A percentile compares a stretch with the other conserved stretches of the same genome.
Conservation (phyloP, 1,140 invertebrate genomes). For the Teleopsis dalmanni region DNA sequence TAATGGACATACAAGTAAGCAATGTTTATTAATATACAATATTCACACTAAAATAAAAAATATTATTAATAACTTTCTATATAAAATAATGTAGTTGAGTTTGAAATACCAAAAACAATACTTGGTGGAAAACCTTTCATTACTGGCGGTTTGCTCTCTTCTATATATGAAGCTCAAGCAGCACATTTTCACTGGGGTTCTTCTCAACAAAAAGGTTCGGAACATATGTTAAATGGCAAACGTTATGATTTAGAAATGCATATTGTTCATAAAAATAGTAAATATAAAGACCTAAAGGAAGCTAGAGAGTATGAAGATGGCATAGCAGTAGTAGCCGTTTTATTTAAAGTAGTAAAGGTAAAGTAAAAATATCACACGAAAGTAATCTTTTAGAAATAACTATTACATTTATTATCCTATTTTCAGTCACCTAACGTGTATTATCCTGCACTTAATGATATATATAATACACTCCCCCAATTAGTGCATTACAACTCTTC, state of each 20-base stretch:
- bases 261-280: conserved; percentile 31
- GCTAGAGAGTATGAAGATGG: conserved; percentile 22
- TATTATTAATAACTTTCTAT: background rate
- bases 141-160: conserved; percentile 52
- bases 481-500: conserved; percentile 30
- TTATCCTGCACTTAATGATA: conserved; percentile 22
- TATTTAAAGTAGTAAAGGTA: conserved; percentile 41
- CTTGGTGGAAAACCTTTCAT: conserved; percentile 52
- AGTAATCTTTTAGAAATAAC: background rate
- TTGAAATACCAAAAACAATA: conserved; percentile 46
- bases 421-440: background rate
- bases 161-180: conserved; percentile 54
- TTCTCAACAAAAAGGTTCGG: conserved; percentile 17
- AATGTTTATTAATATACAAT: background rate
- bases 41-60: background rate
- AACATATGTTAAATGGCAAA: conserved; percentile 23
- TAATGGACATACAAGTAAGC: conserved; percentile 59
- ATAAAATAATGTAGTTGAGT: conserved; percentile 26
- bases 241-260: conserved; percentile 35
- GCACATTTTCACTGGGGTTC: conserved; percentile 62
- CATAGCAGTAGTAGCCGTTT: conserved; percentile 62
- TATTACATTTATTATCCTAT: background rate
- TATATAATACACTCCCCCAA: conserved; percentile 24
- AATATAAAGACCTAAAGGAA: conserved; percentile 17
- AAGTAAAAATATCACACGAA: background rate